phyloP scores from a whole-genome alignment of 1,140 invertebrate genomes.

The Drosophila sulfurigaster region DNA sequence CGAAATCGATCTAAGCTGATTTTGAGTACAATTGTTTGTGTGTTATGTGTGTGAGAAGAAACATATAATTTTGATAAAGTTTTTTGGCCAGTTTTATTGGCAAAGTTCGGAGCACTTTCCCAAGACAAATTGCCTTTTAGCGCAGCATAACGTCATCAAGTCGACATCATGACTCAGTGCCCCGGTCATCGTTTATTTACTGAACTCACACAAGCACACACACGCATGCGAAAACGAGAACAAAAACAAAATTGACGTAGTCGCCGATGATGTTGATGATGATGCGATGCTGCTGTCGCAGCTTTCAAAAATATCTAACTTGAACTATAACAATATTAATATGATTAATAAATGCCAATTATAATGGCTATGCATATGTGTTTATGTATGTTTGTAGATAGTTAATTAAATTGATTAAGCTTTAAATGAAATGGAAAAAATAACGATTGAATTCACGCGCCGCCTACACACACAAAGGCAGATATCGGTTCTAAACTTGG shows the following conservation, averaged over 20 bases:
- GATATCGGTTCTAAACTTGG: slow-evolving; percentile 9
- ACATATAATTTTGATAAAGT: slow-evolving; percentile 38
- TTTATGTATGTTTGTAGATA: background rate
- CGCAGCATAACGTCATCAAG: slow-evolving; percentile 56
- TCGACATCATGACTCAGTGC: slow-evolving; percentile 54
- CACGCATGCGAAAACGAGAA: slow-evolving; percentile 34
- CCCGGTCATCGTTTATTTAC: slow-evolving; percentile 53
- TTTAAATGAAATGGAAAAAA: slow-evolving; percentile 37
- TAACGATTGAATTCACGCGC: slow-evolving; percentile 40
- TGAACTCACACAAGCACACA: slow-evolving; percentile 36
- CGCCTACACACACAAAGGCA: slow-evolving; percentile 27
- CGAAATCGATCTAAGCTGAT: slow-evolving; percentile 11
- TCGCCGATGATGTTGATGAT: slow-evolving; percentile 27
- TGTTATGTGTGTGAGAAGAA: background rate
- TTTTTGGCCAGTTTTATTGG: slow-evolving; percentile 35
- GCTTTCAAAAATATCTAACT: slow-evolving; percentile 7
- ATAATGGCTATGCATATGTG: slow-evolving; percentile 16
- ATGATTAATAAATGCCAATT: slow-evolving; percentile 34
- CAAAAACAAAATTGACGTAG: slow-evolving; percentile 48
- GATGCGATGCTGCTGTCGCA: slow-evolving; percentile 36
- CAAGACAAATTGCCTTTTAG: slow-evolving; percentile 53
- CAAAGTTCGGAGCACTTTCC: slow-evolving; percentile 40
- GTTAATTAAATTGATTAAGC: slow-evolving; percentile 45
- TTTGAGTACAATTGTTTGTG: background rate
- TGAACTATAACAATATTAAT: slow-evolving; percentile 27